phyloP scores from a whole-genome alignment of 2,113 vertebrate genomes.

The Platichthys stellatus region DNA sequence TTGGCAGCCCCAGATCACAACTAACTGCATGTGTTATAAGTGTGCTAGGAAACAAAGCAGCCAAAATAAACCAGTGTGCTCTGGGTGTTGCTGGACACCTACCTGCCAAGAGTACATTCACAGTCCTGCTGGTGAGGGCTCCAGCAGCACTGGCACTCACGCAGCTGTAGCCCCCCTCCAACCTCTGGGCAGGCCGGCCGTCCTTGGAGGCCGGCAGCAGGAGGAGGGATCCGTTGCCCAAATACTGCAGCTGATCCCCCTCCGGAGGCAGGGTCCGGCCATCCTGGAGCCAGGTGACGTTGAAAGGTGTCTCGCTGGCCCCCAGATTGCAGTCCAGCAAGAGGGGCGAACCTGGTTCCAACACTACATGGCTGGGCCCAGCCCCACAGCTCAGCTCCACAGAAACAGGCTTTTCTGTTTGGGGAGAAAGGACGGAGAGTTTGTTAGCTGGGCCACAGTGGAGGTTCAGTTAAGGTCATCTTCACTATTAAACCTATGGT shows the following conservation, averaged over 20 bases:
- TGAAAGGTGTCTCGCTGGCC: conserved; percentile 79
- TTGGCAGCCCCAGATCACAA: not conserved
- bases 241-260: conserved; percentile 78
- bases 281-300: conserved; percentile 90
- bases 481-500: not conserved
- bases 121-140: conserved; percentile 88
- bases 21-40: not conserved
- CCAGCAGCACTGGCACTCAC: conserved; percentile 85
- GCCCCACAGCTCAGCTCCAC: conserved; percentile 91
- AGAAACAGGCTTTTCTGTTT: conserved; percentile 84
- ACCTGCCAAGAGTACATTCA: conserved; percentile 89
- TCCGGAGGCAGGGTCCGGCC: conserved; percentile 78
- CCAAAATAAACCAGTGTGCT: not conserved
- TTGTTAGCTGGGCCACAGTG: not conserved
- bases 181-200: conserved; percentile 49
- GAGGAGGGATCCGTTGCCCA: conserved; percentile 89
- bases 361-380: conserved; percentile 86
- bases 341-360: conserved; percentile 84
- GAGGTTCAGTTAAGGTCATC: not conserved
- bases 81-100: conserved; percentile 69
- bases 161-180: conserved; percentile 92
- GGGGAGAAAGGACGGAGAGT: conserved; percentile 29
- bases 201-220: conserved; percentile 71
- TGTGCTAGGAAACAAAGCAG: not conserved
- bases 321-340: conserved; percentile 89